These are phyloP conservation scores for Porphyrio hochstetteri DNA, from an alignment of 2,113 vertebrate genomes.

Conservation along the genomic window DNA sequence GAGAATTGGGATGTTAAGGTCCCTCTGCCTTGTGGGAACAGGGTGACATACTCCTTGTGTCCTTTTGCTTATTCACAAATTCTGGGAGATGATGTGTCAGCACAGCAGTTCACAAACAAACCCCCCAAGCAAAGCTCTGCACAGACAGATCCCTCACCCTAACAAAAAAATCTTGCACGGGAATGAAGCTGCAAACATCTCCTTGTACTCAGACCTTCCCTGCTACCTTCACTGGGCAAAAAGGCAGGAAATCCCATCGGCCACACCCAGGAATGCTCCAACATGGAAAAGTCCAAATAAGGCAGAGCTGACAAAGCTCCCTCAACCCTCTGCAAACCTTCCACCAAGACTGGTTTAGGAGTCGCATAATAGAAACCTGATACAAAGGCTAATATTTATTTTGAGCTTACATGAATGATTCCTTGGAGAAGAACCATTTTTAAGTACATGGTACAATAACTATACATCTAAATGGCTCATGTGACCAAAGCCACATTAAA, in stretches of 20 bases:
- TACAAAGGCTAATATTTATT: neutral
- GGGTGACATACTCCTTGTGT: neutral
- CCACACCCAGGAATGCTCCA: neutral
- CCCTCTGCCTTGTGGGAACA: neutral
- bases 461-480: neutral
- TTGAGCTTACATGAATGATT: neutral
- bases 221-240: neutral
- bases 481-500: neutral
- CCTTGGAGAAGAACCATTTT: neutral
- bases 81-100: neutral
- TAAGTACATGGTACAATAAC: neutral
- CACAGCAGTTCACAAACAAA: neutral
- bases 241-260: slow-evolving; percentile 52
- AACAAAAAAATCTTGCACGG: rapidly evolving
- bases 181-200: neutral
- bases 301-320: neutral
- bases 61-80: neutral
- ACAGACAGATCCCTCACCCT: neutral
- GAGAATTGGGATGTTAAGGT: neutral
- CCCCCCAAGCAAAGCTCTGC: rapidly evolving
- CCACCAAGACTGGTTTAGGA: neutral
- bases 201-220: neutral
- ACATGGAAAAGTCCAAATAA: slow-evolving; percentile 16
- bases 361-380: neutral
- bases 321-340: neutral